Conservation (phyloP, 2,113 vertebrate species). For the Aegotheles bennettii region DNA sequence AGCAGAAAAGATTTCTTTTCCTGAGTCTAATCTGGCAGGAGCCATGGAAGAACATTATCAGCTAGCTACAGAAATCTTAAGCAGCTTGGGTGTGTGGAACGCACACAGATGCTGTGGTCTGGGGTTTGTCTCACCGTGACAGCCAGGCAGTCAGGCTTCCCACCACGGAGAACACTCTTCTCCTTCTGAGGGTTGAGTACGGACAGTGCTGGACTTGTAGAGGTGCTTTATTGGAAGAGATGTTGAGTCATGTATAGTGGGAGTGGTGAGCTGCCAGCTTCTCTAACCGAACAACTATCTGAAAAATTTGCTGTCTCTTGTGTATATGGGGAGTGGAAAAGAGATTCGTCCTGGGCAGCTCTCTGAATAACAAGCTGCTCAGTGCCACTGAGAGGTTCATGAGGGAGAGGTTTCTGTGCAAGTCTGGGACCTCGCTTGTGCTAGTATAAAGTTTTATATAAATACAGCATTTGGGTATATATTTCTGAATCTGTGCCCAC, state of each 20-base stretch:
- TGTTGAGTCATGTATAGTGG: neutral
- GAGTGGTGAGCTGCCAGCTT: neutral
- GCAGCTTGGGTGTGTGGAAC: neutral
- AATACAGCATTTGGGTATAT: neutral
- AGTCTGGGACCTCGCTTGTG: neutral
- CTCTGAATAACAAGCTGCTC: neutral
- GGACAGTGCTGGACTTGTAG: neutral
- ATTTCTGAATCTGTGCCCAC: neutral
- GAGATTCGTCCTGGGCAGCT: neutral
- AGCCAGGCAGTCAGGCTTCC: slow-evolving; percentile 43
- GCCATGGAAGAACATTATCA: slow-evolving; percentile 70
- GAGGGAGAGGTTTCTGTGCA: neutral
- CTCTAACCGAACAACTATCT: neutral
- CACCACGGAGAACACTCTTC: neutral
- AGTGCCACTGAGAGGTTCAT: neutral
- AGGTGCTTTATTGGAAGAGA: neutral
- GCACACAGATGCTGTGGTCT: neutral
- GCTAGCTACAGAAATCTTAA: slow-evolving; percentile 54
- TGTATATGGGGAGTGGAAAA: neutral
- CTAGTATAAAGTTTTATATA: neutral
- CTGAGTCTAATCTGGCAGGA: slow-evolving; percentile 68
- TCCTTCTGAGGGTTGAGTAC: neutral
- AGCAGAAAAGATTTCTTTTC: slow-evolving; percentile 70
- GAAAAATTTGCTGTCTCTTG: neutral
- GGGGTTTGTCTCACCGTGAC: slow-evolving; percentile 51